Percentiles rank a stretch among this genome's conserved stretches.
phyloP scores from a whole-genome alignment of 2,888 invertebrate species.

The Nemotelus pantherinus region DNA sequence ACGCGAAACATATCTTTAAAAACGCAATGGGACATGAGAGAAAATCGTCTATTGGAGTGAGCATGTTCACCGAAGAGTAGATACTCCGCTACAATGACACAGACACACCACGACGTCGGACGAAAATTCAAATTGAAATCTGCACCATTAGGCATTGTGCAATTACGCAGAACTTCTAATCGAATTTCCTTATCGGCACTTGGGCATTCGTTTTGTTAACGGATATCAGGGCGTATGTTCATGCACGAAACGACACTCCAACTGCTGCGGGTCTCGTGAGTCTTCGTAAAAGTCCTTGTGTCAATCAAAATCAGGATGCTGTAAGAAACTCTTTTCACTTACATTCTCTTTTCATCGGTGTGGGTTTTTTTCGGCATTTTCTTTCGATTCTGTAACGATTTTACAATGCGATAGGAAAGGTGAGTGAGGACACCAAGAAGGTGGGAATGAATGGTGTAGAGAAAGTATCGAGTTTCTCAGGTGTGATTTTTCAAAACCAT shows the following conservation, averaged over 20 bases:
- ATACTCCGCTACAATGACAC: too few species aligned
- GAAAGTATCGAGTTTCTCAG: conserved; percentile 48
- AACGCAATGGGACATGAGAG: not conserved
- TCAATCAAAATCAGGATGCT: conserved; percentile 32
- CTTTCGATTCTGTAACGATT: not conserved
- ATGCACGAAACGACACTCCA: not conserved
- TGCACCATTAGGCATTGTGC: conserved; percentile 1
- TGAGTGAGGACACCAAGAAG: not conserved
- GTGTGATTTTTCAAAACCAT: conserved; percentile 42
- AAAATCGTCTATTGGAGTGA: not conserved
- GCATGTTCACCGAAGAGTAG: not conserved
- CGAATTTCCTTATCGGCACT: conserved; percentile 20
- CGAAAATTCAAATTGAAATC: conserved; percentile 15
- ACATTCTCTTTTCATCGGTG: not conserved
- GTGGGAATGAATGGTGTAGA: conserved; percentile 15
- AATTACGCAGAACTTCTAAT: conserved; percentile 32
- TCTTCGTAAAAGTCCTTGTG: conserved; percentile 18
- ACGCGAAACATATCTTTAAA: not conserved
- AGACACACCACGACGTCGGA: not conserved
- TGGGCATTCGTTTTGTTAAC: not conserved
- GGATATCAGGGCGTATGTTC: not conserved
- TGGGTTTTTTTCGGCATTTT: not conserved
- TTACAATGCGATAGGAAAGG: conserved; percentile 5
- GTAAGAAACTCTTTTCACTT: not conserved
- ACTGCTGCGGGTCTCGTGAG: conserved; percentile 16